Base-by-base conservation (phyloP, 1,140 invertebrate species). In the Nilaparvata lugens region DNA sequence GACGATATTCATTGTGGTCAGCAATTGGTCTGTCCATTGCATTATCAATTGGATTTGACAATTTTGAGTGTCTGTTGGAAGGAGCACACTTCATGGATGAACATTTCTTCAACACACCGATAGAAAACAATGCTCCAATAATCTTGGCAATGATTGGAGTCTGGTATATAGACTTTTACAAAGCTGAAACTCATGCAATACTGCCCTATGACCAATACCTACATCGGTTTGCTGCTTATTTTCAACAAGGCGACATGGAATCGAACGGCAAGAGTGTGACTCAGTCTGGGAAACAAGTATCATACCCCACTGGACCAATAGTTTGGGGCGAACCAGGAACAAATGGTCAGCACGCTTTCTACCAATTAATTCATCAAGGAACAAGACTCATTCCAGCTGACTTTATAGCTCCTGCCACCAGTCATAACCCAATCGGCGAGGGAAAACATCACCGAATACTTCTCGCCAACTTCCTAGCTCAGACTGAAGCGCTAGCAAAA, bases 211-310 rank as follows among this genome's bases (percentile, higher is more conserved):
- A 99, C 74, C 91, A 99, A 77, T 99, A 99, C 74, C 75, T 99
- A 64, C 97, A 99, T 72, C 85, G 96, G 70, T 98, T 99, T 78
- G 92, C 97, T 40, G 96, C 97, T 13, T 99, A 99, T 75, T 98
- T 99, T 77, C 97, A 99, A 79, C 97, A 99, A 80, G 97, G 96
- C 9, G 97, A 99, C 73, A 99, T 99, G 97, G 97, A 99, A 76
- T 97, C 93, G 62, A 99, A 99, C 78, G 97, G 97, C 67, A 99
- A 99, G 79, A 95, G 87, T 69, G 74, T 84, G 0, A 96, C 91
- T 7, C 81, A 88, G 40, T 81, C 80, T 64, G 92, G 93, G 0
- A 71, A 82, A 38, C 72, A 72, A n/a, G 94, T 93, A 1, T 74
- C 84, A 66, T 95, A 95, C 73, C 79, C 74, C 25, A 97, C 95